Conservation (phyloP, 2,113 vertebrate species). For the Pampusana beccarii region DNA sequence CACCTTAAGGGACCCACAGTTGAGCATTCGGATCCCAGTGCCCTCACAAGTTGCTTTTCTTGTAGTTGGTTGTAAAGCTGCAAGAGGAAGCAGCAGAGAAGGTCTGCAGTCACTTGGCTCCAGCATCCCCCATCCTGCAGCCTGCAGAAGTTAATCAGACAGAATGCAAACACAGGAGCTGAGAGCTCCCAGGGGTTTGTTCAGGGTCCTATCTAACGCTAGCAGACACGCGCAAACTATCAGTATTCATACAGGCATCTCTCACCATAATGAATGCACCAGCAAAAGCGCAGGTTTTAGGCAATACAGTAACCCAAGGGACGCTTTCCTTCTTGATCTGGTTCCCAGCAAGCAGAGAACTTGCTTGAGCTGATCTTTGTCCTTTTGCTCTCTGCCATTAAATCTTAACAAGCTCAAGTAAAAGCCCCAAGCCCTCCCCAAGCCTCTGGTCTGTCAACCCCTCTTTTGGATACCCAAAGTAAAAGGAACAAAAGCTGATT, state of each 20-base stretch:
- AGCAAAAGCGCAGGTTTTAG: background rate
- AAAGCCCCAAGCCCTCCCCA: fast-evolving
- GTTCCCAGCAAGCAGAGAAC: background rate
- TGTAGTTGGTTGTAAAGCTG: background rate
- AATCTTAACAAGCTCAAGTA: background rate
- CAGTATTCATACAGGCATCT: background rate
- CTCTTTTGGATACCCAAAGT: background rate
- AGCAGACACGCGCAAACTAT: background rate
- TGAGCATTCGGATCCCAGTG: background rate
- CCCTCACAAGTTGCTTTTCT: background rate
- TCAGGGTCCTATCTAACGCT: background rate
- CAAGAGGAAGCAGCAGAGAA: background rate
- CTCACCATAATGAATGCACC: background rate
- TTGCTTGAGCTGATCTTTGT: background rate
- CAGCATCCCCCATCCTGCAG: background rate
- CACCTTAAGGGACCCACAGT: background rate
- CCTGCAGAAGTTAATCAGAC: background rate
- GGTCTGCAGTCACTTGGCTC: background rate
- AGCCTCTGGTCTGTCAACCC: background rate
- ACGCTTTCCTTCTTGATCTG: background rate
- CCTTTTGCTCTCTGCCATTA: background rate
- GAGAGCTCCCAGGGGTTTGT: background rate
- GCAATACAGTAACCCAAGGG: background rate
- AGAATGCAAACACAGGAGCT: background rate
- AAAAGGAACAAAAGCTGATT: background rate